Conservation (phyloP, 1,140 invertebrate species). For the Dolichoris vasculosae region DNA sequence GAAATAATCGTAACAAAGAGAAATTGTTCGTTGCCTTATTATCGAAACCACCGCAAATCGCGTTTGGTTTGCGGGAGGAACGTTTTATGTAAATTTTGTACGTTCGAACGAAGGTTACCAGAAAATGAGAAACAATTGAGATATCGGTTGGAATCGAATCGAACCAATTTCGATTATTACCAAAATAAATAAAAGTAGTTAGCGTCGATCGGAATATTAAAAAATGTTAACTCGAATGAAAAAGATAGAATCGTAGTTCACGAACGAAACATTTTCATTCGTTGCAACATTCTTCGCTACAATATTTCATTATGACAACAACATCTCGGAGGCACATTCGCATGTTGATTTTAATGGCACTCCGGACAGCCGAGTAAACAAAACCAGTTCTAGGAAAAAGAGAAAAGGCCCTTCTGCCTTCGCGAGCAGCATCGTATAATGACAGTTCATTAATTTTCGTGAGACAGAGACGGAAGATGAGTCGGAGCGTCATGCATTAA, state of each 20-base stretch:
- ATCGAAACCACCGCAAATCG: too few relatives aligned
- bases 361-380: background rate
- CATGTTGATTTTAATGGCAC: constrained; percentile 6
- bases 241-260: background rate
- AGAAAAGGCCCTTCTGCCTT: constrained; percentile 31
- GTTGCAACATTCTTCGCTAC: background rate
- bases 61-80: too few relatives aligned
- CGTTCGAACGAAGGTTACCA: too few relatives aligned
- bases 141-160: too few relatives aligned
- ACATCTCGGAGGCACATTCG: background rate
- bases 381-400: constrained; percentile 36
- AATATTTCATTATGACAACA: constrained; percentile 13
- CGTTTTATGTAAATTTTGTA: too few relatives aligned
- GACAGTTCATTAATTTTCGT: constrained; percentile 30
- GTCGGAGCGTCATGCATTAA: background rate
- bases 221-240: background rate
- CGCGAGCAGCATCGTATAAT: constrained; percentile 3
- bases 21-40: too few relatives aligned
- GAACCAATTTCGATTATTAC: too few relatives aligned
- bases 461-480: background rate
- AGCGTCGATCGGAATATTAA: too few relatives aligned
- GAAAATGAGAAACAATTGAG: too few relatives aligned
- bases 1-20: too few relatives aligned
- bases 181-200: background rate
- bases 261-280: constrained; percentile 3